Base-by-base conservation (phyloP, 2,797 vertebrate species). In the Eurystomus glaucurus region DNA sequence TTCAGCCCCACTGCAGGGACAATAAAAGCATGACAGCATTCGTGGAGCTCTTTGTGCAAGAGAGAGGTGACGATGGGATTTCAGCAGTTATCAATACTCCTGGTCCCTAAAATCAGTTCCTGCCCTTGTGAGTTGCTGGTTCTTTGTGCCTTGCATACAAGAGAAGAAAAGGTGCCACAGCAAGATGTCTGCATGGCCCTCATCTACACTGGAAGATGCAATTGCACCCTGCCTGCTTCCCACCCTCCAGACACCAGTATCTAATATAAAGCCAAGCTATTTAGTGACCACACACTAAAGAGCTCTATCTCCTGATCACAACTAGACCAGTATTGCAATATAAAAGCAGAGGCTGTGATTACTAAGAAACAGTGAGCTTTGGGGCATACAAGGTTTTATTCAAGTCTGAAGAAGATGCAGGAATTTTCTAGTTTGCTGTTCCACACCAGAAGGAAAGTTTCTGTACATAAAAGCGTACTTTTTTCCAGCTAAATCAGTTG, bases 321-420 rank as follows among this genome's bases (percentile, higher is more conserved):
- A 85, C 81, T 57, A 87, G 10, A 74, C 10, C 68, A 85, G 11
- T 37, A 16, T 0, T 50, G 35, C 28, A 33, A 6, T 8, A 33
- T 4, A 4, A 58, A 65, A 86, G 9, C 33, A 50, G 11, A 50
- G 48, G 6, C 43, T 50, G 13, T 11, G 29, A 25, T 54, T 52
- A 3, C 31, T 28, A 23, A 51, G 33, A 54, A 80, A 52, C 28
- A 39, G 37, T 1, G 19, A 48, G 17, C 17, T 57, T 60, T 28
- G 0, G 0, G 39, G 21, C 13, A 52, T 1, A 35, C 5, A 22
- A 33, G 29, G 9, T n/a, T 89, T 76, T 25, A 39, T 22, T 43
- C 37, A 62, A 83, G 17, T 22, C 46, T 57, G 31, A 75, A 64
- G 31, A 22, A 78, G 28, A 60, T 1, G 3, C 0, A 1, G 29